Conservation (phyloP, 2,888 invertebrate genomes). For the Dendrolimus houi region DNA sequence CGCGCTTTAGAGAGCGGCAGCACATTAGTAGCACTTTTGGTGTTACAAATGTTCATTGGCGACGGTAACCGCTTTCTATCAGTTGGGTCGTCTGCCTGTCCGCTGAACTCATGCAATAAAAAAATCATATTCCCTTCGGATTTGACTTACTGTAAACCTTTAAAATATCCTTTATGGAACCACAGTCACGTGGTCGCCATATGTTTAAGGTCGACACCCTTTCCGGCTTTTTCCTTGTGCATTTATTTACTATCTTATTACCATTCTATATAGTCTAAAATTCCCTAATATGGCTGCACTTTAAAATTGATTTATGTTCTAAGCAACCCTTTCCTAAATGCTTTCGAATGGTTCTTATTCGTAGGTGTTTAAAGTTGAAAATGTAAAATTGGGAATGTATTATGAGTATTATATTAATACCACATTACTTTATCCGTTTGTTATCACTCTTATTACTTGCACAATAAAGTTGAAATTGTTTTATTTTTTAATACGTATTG, state of each 20-base stretch:
- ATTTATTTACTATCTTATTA: neutral
- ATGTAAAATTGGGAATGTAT: neutral
- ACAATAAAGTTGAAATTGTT: neutral
- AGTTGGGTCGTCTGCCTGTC: too few species aligned
- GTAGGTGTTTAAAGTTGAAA: neutral
- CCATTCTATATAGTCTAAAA: neutral
- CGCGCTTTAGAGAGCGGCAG: too few species aligned
- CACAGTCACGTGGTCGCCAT: slow-evolving; percentile 18
- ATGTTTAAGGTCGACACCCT: slow-evolving; percentile 25
- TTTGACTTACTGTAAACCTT: neutral
- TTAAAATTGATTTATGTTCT: neutral
- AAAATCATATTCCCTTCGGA: neutral
- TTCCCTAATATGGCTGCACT: neutral
- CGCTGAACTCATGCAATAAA: too few species aligned
- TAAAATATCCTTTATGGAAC: neutral
- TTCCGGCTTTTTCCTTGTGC: slow-evolving; percentile 3
- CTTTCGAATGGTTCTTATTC: neutral
- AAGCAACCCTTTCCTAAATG: neutral
- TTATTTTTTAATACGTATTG: neutral
- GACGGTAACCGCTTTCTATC: too few species aligned
- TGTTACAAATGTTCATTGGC: too few species aligned
- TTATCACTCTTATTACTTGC: neutral
- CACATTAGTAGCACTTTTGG: too few species aligned
- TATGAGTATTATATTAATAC: neutral
- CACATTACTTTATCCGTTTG: neutral